A percentile compares a stretch with the other conserved stretches of the same genome.
phyloP scores from a whole-genome alignment of 2,888 invertebrate genomes.

The Emmelina monodactyla region DNA sequence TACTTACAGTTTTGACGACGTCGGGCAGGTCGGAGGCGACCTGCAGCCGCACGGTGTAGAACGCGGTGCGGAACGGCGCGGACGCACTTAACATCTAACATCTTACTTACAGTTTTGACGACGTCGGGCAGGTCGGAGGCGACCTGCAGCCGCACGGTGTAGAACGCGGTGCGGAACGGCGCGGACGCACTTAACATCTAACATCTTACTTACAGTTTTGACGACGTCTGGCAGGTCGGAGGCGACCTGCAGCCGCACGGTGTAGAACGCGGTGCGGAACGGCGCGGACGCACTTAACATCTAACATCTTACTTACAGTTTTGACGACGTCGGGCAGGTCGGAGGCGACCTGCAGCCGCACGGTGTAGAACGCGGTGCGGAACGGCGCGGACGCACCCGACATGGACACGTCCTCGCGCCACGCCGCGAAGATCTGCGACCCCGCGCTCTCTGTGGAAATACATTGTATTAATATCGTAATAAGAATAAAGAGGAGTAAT shows the following conservation, averaged over 20 bases:
- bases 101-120: slow-evolving; percentile 55
- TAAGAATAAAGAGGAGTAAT: no score
- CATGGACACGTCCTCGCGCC: slow-evolving; percentile 53
- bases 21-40: slow-evolving; percentile 40
- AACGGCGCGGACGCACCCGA: slow-evolving; percentile 68
- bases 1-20: slow-evolving; percentile 62
- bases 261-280: slow-evolving; percentile 73
- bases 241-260: slow-evolving; percentile 65
- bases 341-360: slow-evolving; percentile 62
- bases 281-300: no score
- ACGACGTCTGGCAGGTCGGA: slow-evolving; percentile 47
- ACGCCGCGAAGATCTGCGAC: slow-evolving; percentile 51
- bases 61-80: slow-evolving; percentile 74
- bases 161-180: slow-evolving; percentile 74
- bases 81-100: no score
- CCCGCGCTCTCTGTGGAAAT: slow-evolving; percentile 42
- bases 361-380: slow-evolving; percentile 72
- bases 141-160: slow-evolving; percentile 67
- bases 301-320: slow-evolving; percentile 49
- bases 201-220: slow-evolving; percentile 50
- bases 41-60: slow-evolving; percentile 71
- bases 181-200: no score
- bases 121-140: slow-evolving; percentile 44
- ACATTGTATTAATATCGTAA: no score
- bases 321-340: slow-evolving; percentile 48